phyloP scores from a whole-genome alignment of 2,888 invertebrate species.

The Nebria salina region DNA sequence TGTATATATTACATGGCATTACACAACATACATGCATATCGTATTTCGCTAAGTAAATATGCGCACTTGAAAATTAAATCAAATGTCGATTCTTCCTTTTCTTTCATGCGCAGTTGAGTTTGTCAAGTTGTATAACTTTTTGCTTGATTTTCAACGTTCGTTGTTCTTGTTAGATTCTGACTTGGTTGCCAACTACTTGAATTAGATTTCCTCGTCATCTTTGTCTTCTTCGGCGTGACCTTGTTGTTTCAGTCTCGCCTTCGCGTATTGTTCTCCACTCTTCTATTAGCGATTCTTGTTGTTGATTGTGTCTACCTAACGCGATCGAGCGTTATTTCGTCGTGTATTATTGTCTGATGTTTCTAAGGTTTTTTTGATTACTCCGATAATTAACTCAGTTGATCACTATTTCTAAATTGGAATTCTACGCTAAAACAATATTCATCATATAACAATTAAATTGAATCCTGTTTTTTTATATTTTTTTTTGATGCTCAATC shows the following conservation, averaged over 20 bases:
- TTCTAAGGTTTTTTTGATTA: neutral
- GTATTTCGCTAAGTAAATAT: too few relatives aligned
- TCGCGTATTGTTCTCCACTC: neutral
- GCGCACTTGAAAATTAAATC: too few relatives aligned
- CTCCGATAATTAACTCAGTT: neutral
- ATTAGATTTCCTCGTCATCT: neutral
- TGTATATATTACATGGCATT: too few relatives aligned
- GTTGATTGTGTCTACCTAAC: neutral
- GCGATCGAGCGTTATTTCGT: neutral
- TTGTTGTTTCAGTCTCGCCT: neutral
- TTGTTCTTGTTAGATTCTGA: neutral
- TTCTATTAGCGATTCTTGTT: neutral
- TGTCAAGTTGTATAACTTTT: too few relatives aligned
- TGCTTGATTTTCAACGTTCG: too few relatives aligned
- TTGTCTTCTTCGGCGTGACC: neutral
- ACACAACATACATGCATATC: too few relatives aligned
- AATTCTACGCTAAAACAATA: neutral
- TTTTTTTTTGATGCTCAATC: neutral
- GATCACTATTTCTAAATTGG: neutral
- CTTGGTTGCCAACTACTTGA: neutral
- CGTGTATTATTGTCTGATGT: neutral
- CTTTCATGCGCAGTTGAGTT: too few relatives aligned
- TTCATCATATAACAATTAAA: neutral
- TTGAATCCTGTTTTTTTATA: neutral
- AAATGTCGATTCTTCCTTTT: too few relatives aligned